Evolutionary conservation across 1,140 invertebrate genomes (phyloP).

Genomic region (Heterodera carotae): DNA sequence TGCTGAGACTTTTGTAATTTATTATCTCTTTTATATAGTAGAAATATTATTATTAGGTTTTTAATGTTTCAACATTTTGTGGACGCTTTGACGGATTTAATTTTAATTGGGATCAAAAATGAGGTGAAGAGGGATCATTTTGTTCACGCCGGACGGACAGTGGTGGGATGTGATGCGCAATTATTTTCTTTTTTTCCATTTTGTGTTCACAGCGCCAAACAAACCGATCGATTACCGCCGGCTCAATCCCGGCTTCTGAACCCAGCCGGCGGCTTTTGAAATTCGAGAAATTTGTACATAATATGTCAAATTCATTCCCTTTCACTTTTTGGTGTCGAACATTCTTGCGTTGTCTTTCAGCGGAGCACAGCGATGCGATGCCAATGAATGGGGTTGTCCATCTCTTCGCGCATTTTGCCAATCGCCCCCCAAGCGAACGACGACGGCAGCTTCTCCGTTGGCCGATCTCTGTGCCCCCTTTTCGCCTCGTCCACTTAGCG

Average conservation of each 20-base stretch:
- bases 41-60: no score
- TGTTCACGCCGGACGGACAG: not conserved
- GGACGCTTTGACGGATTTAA: not conserved
- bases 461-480: not conserved
- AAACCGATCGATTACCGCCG: no score
- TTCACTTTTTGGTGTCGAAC: not conserved
- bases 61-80: no score
- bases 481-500: not conserved
- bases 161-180: not conserved
- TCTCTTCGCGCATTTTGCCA: not conserved
- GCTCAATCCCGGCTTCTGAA: not conserved
- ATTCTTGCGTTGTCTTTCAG: not conserved
- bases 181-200: not conserved
- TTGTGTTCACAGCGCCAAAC: no score
- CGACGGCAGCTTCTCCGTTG: not conserved
- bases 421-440: not conserved
- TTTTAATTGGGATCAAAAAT: slow-evolving; percentile 2
- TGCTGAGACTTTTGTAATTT: no score
- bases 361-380: slow-evolving; percentile 6
- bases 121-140: not conserved
- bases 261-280: no score
- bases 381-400: not conserved
- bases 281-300: no score
- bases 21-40: no score
- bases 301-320: not conserved